Percentiles rank a stretch among this genome's conserved stretches.
Conservation (phyloP, 2,797 vertebrate species). For the Todus mexicanus region DNA sequence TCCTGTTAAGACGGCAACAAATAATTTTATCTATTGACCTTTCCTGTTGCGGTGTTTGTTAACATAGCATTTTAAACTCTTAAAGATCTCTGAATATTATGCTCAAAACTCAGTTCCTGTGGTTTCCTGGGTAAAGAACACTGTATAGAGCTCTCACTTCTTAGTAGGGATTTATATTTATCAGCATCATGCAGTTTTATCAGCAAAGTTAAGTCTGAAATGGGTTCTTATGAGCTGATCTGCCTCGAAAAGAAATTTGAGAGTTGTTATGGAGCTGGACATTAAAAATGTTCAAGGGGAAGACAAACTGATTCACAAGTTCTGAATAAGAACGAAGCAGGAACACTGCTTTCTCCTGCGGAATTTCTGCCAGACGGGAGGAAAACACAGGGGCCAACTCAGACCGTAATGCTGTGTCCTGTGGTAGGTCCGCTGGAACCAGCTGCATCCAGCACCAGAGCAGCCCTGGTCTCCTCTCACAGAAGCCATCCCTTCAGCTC, state of each 20-base stretch:
- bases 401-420: accelerated
- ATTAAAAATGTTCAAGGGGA: neutral
- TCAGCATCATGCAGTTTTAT: neutral
- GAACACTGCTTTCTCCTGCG: neutral
- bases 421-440: accelerated
- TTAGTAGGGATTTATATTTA: neutral
- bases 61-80: neutral
- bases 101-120: neutral
- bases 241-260: neutral
- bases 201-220: neutral
- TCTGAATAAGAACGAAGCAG: neutral
- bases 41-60: neutral
- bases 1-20: neutral
- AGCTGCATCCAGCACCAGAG: accelerated
- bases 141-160: neutral
- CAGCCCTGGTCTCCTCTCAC: neutral
- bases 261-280: neutral
- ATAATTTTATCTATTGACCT: neutral
- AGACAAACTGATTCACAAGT: neutral
- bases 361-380: neutral
- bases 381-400: neutral
- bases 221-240: neutral
- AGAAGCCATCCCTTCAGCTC: neutral
- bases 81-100: neutral
- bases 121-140: too few relatives aligned